A percentile compares a stretch with the other conserved stretches of the same genome.
Evolutionary conservation across 2,888 invertebrate genomes (phyloP).

Genomic region (Chironomus tentans): DNA sequence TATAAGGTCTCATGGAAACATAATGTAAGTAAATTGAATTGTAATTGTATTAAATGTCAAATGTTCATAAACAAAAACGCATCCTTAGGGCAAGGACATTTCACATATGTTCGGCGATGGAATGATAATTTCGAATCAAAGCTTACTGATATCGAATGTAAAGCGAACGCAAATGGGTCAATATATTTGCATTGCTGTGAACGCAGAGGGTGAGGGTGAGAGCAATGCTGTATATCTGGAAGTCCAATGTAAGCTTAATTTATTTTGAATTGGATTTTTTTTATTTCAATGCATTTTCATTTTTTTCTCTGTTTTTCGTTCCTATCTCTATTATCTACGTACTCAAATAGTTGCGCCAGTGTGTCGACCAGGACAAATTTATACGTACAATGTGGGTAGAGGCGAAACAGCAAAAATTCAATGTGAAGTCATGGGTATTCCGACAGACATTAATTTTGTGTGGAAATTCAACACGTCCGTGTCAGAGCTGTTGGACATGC

Average conservation of each 20-base stretch:
- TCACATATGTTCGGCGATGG: slow-evolving; percentile 71
- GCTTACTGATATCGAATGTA: slow-evolving; percentile 78
- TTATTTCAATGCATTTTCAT: neutral
- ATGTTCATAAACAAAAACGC: no score
- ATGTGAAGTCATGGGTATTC: slow-evolving; percentile 70
- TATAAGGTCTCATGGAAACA: slow-evolving; percentile 69
- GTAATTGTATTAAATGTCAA: no score
- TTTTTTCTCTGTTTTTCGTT: slow-evolving; percentile 3
- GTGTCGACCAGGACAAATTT: slow-evolving; percentile 59
- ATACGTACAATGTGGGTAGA: slow-evolving; percentile 61
- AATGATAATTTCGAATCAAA: slow-evolving; percentile 80
- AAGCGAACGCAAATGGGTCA: slow-evolving; percentile 65
- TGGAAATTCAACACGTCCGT: slow-evolving; percentile 69
- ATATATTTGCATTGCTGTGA: slow-evolving; percentile 81
- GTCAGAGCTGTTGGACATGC: slow-evolving; percentile 58
- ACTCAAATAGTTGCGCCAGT: slow-evolving; percentile 55
- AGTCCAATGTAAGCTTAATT: slow-evolving; percentile 71
- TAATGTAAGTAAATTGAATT: slow-evolving; percentile 49
- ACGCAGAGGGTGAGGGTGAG: slow-evolving; percentile 79
- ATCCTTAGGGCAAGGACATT: slow-evolving; percentile 58
- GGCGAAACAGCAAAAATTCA: slow-evolving; percentile 57
- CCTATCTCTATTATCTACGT: neutral
- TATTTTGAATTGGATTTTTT: neutral
- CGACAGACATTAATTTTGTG: slow-evolving; percentile 55
- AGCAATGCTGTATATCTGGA: slow-evolving; percentile 77